phyloP scores from a whole-genome alignment of 2,113 vertebrate genomes.

The Spermophilus dauricus region DNA sequence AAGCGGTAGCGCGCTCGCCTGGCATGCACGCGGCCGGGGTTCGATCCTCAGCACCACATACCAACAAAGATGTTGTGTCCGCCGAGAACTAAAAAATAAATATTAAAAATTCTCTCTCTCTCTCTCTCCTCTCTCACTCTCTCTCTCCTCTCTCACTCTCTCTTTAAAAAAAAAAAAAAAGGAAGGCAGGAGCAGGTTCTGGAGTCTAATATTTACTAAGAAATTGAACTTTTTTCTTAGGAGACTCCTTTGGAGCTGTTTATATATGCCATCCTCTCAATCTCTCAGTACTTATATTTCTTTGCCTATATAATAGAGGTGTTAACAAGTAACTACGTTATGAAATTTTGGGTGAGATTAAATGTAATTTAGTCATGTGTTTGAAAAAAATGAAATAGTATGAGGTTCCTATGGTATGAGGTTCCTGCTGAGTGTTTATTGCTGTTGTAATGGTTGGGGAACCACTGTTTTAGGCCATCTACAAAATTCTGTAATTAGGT shows the following conservation, averaged over 20 bases:
- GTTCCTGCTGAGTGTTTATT: constrained; percentile 2
- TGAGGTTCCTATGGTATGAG: too few species aligned
- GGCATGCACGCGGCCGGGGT: too few species aligned
- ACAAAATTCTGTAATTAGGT: neutral
- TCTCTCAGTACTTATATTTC: neutral
- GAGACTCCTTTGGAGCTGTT: neutral
- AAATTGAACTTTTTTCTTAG: neutral
- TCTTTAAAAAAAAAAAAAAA: too few species aligned
- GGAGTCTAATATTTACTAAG: neutral
- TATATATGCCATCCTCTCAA: neutral
- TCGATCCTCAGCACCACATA: too few species aligned
- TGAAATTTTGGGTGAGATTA: neutral
- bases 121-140: too few species aligned
- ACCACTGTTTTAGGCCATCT: neutral
- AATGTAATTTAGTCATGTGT: neutral
- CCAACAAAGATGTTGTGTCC: too few species aligned
- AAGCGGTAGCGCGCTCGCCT: too few species aligned
- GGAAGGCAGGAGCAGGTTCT: too few species aligned
- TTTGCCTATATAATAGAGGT: neutral
- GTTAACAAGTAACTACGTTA: neutral
- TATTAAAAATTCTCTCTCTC: too few species aligned
- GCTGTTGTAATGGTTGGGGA: constrained; percentile 1
- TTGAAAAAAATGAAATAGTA: neutral
- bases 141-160: too few species aligned
- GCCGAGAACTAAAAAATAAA: too few species aligned